A percentile compares a stretch with the other conserved stretches of the same genome.
phyloP scores from a whole-genome alignment of 1,140 invertebrate genomes.

The Pinna nobilis region DNA sequence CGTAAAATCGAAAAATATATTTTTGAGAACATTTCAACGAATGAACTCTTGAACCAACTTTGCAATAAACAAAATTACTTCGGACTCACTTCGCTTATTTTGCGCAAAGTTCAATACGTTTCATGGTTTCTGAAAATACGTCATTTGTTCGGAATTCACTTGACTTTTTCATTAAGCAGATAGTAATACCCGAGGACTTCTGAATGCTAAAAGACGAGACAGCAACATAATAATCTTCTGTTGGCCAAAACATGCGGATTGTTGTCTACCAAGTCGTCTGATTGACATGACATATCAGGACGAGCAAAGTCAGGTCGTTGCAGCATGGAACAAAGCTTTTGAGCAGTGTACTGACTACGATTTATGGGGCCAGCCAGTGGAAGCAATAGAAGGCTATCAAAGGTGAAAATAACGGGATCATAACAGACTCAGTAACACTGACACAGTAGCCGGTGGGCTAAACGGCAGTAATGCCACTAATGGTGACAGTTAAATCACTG shows the following conservation, averaged over 20 bases:
- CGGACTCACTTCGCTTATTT: background rate
- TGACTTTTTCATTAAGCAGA: background rate
- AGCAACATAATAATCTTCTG: too few species aligned
- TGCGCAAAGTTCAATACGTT: background rate
- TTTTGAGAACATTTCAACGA: background rate
- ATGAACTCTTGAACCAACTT: background rate
- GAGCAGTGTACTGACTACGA: conserved; percentile 67
- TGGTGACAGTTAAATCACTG: too few species aligned
- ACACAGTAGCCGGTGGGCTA: background rate
- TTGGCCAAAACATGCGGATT: conserved; percentile 5
- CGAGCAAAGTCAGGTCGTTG: conserved; percentile 53
- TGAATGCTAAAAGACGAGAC: too few species aligned
- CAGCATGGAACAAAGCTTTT: conserved; percentile 59
- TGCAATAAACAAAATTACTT: background rate
- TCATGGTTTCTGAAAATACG: background rate
- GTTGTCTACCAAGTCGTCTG: background rate
- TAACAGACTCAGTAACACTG: background rate
- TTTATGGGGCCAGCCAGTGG: conserved; percentile 69
- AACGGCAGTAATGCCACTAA: too few species aligned
- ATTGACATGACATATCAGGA: conserved; percentile 24
- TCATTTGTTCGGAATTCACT: background rate
- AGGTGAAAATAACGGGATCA: conserved; percentile 55
- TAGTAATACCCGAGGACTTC: too few species aligned
- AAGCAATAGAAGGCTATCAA: conserved; percentile 66
- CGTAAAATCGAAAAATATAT: background rate